Conservation (phyloP, 2,888 invertebrate genomes). For the Eilema depressum region DNA sequence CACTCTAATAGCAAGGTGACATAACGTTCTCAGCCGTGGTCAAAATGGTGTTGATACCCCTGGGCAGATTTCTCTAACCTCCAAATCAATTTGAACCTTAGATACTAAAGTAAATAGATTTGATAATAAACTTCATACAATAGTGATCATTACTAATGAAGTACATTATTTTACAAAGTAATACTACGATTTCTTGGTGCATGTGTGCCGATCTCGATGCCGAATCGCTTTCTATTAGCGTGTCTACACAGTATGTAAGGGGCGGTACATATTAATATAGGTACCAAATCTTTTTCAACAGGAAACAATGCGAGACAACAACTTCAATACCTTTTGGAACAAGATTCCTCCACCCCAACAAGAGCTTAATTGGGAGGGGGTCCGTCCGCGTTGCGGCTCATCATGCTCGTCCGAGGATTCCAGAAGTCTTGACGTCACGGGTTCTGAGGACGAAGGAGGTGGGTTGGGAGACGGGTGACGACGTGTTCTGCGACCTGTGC, state of each 20-base stretch:
- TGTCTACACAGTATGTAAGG: not conserved
- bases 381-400: slow-evolving; percentile 70
- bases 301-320: slow-evolving; percentile 75
- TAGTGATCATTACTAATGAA: too few relatives aligned
- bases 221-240: not conserved
- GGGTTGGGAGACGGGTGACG: slow-evolving; percentile 80
- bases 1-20: too few relatives aligned
- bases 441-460: slow-evolving; percentile 83
- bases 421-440: slow-evolving; percentile 83
- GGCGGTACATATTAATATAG: not conserved
- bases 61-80: too few relatives aligned
- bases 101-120: too few relatives aligned
- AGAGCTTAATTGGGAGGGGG: slow-evolving; percentile 74
- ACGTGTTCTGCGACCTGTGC: slow-evolving; percentile 84
- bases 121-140: too few relatives aligned
- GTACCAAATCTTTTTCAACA: slow-evolving; percentile 42
- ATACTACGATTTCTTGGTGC: too few relatives aligned
- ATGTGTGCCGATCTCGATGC: too few relatives aligned
- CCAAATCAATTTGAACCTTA: too few relatives aligned
- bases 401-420: slow-evolving; percentile 83
- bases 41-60: too few relatives aligned
- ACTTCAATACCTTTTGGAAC: slow-evolving; percentile 83
- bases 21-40: too few relatives aligned
- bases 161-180: too few relatives aligned
- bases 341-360: slow-evolving; percentile 76